Conservation (phyloP, 1,140 invertebrate species). For the Aphidius gifuensis region DNA sequence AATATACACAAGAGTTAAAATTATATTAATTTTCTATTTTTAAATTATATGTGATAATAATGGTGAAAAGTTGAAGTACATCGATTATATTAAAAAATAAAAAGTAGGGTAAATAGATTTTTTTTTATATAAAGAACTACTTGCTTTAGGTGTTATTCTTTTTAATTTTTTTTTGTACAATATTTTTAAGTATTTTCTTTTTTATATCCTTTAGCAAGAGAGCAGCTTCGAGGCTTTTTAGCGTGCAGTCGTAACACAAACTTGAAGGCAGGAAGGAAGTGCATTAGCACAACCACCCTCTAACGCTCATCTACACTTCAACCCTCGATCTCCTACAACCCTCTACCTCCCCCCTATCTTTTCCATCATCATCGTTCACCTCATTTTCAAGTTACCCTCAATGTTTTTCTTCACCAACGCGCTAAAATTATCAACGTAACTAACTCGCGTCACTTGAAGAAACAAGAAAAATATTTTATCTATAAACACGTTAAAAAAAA, state of each 20-base stretch:
- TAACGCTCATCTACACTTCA: constrained; percentile 25
- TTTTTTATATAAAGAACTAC: neutral
- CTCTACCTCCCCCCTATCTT: neutral
- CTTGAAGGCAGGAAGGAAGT: constrained; percentile 27
- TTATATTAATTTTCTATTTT: neutral
- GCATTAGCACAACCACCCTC: constrained; percentile 28
- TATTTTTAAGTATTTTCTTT: neutral
- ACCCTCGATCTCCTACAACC: constrained; percentile 8
- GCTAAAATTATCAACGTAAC: constrained; percentile 20
- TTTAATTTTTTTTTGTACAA: too few species aligned
- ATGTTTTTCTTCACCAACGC: constrained; percentile 21
- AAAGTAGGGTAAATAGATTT: constrained; percentile 24
- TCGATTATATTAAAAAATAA: constrained; percentile 10
- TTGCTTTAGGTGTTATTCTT: neutral
- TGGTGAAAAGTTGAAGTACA: neutral
- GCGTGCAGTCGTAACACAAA: constrained; percentile 25
- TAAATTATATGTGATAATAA: neutral
- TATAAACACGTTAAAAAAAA: too few species aligned
- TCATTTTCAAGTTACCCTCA: constrained; percentile 18
- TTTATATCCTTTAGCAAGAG: constrained; percentile 2
- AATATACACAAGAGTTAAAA: neutral
- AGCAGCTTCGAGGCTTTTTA: constrained; percentile 22
- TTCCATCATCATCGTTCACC: neutral
- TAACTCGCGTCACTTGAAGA: constrained; percentile 3
- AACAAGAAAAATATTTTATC: too few species aligned